Evolutionary conservation across 2,888 invertebrate genomes (phyloP).

Genomic region (Eumacrocentrus americanus): DNA sequence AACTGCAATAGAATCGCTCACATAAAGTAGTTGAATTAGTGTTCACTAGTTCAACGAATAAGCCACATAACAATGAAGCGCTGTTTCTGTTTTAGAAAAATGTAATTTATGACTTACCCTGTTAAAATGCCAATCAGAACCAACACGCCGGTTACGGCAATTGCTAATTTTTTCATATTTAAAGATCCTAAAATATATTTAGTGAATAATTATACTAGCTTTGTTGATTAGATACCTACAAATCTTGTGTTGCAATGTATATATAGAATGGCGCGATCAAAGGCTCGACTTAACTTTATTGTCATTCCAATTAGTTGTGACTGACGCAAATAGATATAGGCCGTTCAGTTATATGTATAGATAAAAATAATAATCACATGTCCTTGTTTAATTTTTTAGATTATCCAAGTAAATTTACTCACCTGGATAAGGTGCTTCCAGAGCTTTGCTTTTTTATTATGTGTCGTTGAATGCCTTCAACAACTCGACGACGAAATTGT

Average conservation of each 20-base stretch:
- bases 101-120: neutral
- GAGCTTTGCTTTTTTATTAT: too few species aligned
- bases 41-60: neutral
- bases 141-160: neutral
- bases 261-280: too few species aligned
- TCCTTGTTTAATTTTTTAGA: too few species aligned
- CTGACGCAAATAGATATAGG: too few species aligned
- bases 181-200: neutral
- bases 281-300: neutral
- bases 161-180: neutral
- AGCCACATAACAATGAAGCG: neutral
- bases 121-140: neutral
- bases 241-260: too few species aligned
- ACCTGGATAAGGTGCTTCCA: too few species aligned
- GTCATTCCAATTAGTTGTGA: neutral
- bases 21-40: neutral
- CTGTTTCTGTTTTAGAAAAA: neutral
- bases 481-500: too few species aligned
- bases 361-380: too few species aligned
- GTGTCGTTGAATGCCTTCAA: too few species aligned
- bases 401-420: neutral
- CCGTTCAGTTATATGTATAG: too few species aligned
- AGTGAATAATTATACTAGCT: too few species aligned
- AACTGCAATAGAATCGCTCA: conserved; percentile 3
- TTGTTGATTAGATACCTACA: too few species aligned